A percentile compares a stretch with the other conserved stretches of the same genome.
These are phyloP conservation scores for Polydesmus complanatus DNA, from an alignment of 2,888 invertebrate species.

Conservation along the genomic window DNA sequence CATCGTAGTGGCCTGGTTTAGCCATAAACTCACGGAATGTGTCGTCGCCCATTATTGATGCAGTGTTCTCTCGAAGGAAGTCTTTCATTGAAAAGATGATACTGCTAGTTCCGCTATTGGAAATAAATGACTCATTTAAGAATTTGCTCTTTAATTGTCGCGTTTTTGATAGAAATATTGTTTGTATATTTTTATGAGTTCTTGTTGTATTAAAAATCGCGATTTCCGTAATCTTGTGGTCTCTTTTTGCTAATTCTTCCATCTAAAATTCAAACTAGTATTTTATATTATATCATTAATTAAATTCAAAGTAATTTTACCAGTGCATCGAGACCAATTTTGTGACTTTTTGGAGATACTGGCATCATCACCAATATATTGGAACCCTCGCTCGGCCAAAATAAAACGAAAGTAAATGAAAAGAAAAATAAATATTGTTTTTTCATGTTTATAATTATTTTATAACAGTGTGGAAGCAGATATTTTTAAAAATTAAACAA, in stretches of 20 bases:
- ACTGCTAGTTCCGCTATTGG: neutral
- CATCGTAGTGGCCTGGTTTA: constrained; percentile 4
- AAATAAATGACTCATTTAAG: neutral
- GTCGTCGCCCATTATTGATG: neutral
- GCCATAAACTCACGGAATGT: neutral
- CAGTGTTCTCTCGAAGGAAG: neutral
- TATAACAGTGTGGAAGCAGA: too few relatives aligned
- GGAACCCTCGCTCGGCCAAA: neutral
- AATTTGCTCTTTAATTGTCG: neutral
- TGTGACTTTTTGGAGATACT: constrained; percentile 12
- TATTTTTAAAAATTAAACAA: too few relatives aligned
- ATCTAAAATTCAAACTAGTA: too few relatives aligned
- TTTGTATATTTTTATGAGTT: neutral
- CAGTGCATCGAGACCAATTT: neutral
- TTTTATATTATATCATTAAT: too few relatives aligned
- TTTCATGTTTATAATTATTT: too few relatives aligned
- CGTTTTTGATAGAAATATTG: neutral
- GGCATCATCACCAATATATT: constrained; percentile 2
- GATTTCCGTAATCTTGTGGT: constrained; percentile 7
- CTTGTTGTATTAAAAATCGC: constrained; percentile 1
- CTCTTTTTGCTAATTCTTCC: constrained; percentile 6
- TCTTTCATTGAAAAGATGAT: neutral
- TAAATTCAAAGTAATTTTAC: too few relatives aligned
- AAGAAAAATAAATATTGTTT: neutral
- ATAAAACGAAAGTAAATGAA: neutral